phyloP scores from a whole-genome alignment of 2,113 vertebrate species.

The Rhea americana region DNA sequence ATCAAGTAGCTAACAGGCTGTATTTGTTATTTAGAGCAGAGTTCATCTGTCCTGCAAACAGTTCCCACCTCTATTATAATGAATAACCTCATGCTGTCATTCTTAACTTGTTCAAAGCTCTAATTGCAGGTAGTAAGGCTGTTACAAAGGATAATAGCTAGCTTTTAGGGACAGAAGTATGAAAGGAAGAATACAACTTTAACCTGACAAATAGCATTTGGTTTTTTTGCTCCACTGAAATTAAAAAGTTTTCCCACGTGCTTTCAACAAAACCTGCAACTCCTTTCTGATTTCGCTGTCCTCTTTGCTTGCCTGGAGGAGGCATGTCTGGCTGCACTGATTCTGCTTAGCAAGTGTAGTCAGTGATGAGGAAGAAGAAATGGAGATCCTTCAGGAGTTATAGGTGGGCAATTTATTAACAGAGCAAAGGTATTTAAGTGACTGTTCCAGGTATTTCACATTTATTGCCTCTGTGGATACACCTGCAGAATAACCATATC shows the following conservation, averaged over 20 bases:
- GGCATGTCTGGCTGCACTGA: background rate
- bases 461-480: background rate
- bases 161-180: background rate
- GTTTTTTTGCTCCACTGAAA: background rate
- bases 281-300: background rate
- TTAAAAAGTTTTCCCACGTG: background rate
- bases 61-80: background rate
- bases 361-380: background rate
- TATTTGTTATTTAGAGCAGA: background rate
- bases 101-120: background rate
- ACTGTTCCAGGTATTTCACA: background rate
- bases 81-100: background rate
- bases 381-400: accelerated
- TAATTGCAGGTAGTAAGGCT: background rate
- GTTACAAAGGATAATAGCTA: background rate
- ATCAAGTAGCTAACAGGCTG: background rate
- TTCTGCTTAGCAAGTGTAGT: background rate
- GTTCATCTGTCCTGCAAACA: background rate
- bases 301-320: background rate
- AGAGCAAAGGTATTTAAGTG: background rate
- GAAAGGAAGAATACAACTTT: background rate
- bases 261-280: background rate
- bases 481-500: background rate
- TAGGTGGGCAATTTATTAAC: background rate
- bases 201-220: background rate